Percentiles rank a stretch among this genome's conserved stretches.
phyloP scores from a whole-genome alignment of 2,797 vertebrate genomes.

The Astyanax mexicanus region DNA sequence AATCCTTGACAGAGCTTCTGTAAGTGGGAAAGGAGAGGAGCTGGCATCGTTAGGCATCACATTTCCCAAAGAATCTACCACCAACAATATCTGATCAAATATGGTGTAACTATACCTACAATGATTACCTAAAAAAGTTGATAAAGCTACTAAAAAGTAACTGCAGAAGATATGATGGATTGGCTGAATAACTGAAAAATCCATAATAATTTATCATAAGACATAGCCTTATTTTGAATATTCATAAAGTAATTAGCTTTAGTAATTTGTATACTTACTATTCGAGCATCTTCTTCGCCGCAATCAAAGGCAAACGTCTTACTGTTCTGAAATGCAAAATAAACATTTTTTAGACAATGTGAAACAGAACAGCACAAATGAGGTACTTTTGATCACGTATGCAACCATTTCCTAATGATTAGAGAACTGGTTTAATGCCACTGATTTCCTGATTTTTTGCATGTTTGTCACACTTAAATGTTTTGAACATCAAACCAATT shows the following conservation, averaged over 20 bases:
- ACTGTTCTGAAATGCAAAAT: conserved; percentile 83
- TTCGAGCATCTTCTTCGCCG: conserved; percentile 90
- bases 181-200: no score
- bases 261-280: conserved; percentile 77
- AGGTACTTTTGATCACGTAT: background rate
- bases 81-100: background rate
- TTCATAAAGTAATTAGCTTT: no score
- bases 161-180: no score
- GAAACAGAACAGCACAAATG: background rate
- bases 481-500: no score
- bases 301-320: conserved; percentile 89
- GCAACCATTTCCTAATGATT: no score
- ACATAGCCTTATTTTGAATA: no score
- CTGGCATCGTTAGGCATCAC: background rate
- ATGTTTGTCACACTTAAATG: no score
- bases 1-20: conserved; percentile 92
- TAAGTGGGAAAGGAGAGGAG: background rate
- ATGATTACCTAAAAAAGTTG: background rate
- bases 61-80: background rate
- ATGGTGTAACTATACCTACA: background rate
- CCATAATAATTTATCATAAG: no score
- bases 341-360: background rate
- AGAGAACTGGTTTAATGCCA: no score
- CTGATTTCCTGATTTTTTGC: no score
- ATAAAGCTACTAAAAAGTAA: no score